Percentiles rank a stretch among this genome's conserved stretches.
phyloP scores from a whole-genome alignment of 2,888 invertebrate genomes.

The Xanthostigma xanthostigma region DNA sequence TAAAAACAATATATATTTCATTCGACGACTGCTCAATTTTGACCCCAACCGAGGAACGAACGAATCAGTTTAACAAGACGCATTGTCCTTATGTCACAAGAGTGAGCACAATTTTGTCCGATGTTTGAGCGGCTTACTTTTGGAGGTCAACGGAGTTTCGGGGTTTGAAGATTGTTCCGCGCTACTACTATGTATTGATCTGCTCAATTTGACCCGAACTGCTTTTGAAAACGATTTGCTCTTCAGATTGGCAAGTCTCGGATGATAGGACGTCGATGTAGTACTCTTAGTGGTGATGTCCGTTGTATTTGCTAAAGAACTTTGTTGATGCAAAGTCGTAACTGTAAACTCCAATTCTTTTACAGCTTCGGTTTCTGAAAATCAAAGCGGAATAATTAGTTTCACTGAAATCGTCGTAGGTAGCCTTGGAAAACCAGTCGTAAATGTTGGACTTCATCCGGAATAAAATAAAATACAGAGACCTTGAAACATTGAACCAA shows the following conservation, averaged over 20 bases:
- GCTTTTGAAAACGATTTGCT: constrained; percentile 36
- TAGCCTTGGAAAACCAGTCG: too few species aligned
- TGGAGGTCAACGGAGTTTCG: constrained; percentile 2
- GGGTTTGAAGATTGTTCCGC: background rate
- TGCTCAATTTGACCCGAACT: constrained; percentile 35
- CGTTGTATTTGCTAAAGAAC: constrained; percentile 20
- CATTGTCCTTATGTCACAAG: constrained; percentile 25
- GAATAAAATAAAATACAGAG: too few species aligned
- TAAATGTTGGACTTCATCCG: too few species aligned
- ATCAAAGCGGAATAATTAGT: constrained; percentile 3
- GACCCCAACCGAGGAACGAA: too few species aligned
- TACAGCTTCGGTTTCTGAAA: constrained; percentile 58
- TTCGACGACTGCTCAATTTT: too few species aligned
- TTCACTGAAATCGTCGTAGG: too few species aligned
- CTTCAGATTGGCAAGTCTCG: constrained; percentile 32
- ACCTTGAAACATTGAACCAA: too few species aligned
- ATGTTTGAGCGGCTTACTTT: constrained; percentile 21
- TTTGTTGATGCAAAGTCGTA: constrained; percentile 53
- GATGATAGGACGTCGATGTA: constrained; percentile 21
- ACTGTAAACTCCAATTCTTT: constrained; percentile 80
- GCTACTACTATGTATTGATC: constrained; percentile 33
- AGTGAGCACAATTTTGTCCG: constrained; percentile 30
- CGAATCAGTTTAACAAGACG: too few species aligned
- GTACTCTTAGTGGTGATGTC: constrained; percentile 29
- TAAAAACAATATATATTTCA: too few species aligned